Base-by-base conservation (phyloP, 2,113 vertebrate genomes). In the Lagopus leucura region DNA sequence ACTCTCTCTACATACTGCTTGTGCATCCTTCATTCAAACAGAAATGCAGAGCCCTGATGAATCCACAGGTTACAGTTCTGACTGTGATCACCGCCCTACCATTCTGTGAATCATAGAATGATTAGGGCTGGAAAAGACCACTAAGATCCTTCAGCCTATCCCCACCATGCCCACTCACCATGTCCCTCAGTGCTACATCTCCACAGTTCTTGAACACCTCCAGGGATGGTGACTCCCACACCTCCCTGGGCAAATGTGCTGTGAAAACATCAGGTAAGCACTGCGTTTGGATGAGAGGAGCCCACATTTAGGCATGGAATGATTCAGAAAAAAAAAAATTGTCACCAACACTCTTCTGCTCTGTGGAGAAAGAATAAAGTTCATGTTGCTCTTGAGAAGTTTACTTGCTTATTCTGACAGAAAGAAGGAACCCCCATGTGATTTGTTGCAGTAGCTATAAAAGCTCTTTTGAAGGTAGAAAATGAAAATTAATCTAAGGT, bases 31-130 rank as follows among this genome's bases (percentile, higher is more conserved):
- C n/a, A 18, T 24, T 70, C 45, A 58, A n/a, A 8, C 5, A 58
- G 76, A 88, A 14, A 52, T 22, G 32, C 17, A 52, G 63, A 84
- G 3, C n/a, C 32, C 40, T 64, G 66, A 76, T 43, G 85, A 15
- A 2, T 1, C 17, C 0, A 0, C 48, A 57, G 42, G 12, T 32
- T 38, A 11, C 1, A 45, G 20, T 11, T 54, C 34, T 52, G 17
- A 34, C 34, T 54, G 42, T 47, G 43, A 28, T 42, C 5, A 1
- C 38, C 81, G 47, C 27, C 17, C 2, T 54, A 1, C 10, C 43
- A 27, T 30, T 25, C 8, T 10, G 15, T 47, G 50, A 74, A 30
- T 50, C 48, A 24, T 13, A 24, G 22, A 50, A 50, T 50, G 22
- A 50, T 50, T 50, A 24, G 48, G 48, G 48, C 21, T 50, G 48